These are phyloP conservation scores for Lathamus discolor DNA, from an alignment of 2,113 vertebrate species.

Conservation along the genomic window DNA sequence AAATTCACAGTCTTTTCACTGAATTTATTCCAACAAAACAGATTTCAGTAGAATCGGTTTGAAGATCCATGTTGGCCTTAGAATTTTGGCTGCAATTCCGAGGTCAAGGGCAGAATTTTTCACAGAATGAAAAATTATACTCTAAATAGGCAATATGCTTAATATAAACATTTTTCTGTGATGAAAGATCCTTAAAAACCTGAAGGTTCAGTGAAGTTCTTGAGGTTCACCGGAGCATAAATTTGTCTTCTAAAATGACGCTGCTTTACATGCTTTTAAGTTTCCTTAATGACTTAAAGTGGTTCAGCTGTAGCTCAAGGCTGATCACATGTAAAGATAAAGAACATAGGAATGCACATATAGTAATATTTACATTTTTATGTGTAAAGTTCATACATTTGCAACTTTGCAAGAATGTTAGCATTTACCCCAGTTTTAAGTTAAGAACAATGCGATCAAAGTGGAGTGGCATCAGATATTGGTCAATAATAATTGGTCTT, in stretches of 20 bases:
- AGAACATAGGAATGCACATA: neutral
- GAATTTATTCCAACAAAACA: neutral
- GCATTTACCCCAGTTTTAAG: neutral
- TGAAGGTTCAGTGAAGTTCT: neutral
- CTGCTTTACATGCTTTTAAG: neutral
- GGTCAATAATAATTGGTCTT: neutral
- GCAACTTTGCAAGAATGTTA: neutral
- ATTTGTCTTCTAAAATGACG: constrained; percentile 4
- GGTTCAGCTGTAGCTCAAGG: neutral
- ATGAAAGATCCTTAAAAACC: constrained; percentile 25
- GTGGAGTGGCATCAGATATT: neutral
- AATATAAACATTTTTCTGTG: neutral
- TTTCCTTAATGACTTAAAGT: constrained; percentile 25
- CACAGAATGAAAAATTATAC: neutral
- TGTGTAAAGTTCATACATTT: neutral
- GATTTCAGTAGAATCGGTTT: neutral
- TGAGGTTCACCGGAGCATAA: neutral
- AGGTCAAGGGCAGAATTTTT: neutral
- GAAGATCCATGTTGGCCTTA: neutral
- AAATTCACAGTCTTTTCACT: neutral
- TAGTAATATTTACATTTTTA: neutral
- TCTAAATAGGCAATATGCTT: neutral
- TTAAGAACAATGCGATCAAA: neutral
- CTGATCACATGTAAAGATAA: constrained; percentile 10
- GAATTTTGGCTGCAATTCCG: neutral